Percentiles rank a stretch among this genome's conserved stretches.
Conservation (phyloP, 2,888 invertebrate species). For the Oscheius myriophilus region DNA sequence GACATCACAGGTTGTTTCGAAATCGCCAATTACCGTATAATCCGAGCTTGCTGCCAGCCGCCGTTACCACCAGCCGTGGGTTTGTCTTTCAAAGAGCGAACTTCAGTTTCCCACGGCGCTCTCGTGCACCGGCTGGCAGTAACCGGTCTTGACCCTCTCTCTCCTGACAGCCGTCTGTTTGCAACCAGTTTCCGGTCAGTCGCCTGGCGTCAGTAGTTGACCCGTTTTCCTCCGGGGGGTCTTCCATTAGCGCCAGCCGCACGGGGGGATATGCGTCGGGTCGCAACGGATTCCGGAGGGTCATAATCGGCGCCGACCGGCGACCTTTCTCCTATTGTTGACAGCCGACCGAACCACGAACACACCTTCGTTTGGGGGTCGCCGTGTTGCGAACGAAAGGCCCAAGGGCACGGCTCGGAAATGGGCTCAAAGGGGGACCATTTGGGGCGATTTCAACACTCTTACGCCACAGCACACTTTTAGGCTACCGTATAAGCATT, state of each 20-base stretch:
- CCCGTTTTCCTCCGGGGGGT: constrained; percentile 22
- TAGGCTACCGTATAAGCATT: no score
- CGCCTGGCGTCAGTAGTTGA: constrained; percentile 19
- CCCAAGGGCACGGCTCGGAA: neutral
- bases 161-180: constrained; percentile 13
- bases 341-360: no score
- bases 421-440: no score
- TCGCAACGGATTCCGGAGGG: neutral
- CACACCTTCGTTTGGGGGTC: no score
- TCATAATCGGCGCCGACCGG: constrained; percentile 1
- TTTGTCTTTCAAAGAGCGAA: neutral
- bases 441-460: no score
- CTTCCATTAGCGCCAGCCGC: constrained; percentile 28
- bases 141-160: constrained; percentile 11
- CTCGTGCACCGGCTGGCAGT: neutral
- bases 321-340: constrained; percentile 24
- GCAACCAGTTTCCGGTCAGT: constrained; percentile 29
- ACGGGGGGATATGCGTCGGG: constrained; percentile 13
- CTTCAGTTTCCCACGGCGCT: neutral
- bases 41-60: neutral
- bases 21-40: neutral
- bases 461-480: no score
- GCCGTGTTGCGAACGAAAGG: constrained; percentile 2
- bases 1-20: neutral
- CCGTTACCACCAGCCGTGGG: no score